Evolutionary conservation across 2,797 vertebrate genomes (phyloP), one percentile per base, ranked within the genome.

Genomic region (Limosa lapponica): DNA sequence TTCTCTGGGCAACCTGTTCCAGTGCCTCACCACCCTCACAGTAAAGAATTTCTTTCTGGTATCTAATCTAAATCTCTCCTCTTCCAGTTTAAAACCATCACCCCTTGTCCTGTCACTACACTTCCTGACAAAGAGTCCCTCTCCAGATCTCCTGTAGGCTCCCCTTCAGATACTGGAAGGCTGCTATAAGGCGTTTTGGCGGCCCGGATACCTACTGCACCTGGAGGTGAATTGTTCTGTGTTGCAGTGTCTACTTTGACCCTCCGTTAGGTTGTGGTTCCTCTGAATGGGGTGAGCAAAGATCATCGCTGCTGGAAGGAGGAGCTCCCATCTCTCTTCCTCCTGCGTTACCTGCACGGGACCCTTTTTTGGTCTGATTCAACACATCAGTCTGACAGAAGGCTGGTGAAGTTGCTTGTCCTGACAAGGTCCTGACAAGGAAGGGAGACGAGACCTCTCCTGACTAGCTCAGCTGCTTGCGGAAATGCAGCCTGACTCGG

Each of bases 191-290:
- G 36, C 17, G 37, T 72, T 74, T 12, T 55, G 57, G 9, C 28
- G 0, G 3, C 37, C 9, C 44, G 39, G 25, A 6, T 28, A 9
- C 15, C 20, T 48, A 1, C 39, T 25, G 46, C 23, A 34, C 11
- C 18, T 16, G 13, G 36, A 52, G 25, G 36, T 46, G 51, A 20
- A 1, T 16, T 3, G 3, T 32, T 34, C 24, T 8, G 0, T 6
- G 13, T 49, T 46, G 44, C 39, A 66, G 51, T 24, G 20, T 18
- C 15, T 20, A 2, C 3, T 2, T 4, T 28, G 44, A 39, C 16
- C 9, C 19, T 46, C n/a, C 8, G 1, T 49, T 18, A 32, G 19
- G 20, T 15, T 36, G 43, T 1, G 1, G 17, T 44, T 75, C 27
- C 37, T 34, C 20, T 30, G 3, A 1, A 1, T 62, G 43, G 20